Base-by-base conservation (phyloP, 2,888 invertebrate genomes). In the Heteromyza rotundicornis region DNA sequence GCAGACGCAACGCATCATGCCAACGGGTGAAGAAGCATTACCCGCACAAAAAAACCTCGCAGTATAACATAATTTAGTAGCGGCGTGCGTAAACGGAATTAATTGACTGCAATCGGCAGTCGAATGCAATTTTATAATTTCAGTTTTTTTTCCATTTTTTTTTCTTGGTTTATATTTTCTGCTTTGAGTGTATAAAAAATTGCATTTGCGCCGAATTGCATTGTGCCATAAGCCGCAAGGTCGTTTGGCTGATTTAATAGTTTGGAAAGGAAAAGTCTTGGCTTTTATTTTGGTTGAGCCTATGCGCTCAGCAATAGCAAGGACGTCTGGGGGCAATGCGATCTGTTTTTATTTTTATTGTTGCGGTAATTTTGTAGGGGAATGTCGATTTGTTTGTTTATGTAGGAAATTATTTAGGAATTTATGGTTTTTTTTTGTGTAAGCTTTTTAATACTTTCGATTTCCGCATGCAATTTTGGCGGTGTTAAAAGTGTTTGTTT, bases 231-330 rank as follows among this genome's bases (percentile, higher is more conserved):
- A 20, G n/a, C 36, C 23, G 12, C 57, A 57, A 57, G 57, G 57
- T 50, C 51, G 17, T 51, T 57, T 16, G 7, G 20, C 50, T 20
- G 24, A 57, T 57, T 57, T 27, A 32, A 5, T 50, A n/a, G 17
- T 50, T 50, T 47, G 14, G 51, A 57, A 57, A 51, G 57, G 50
- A 50, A 36, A 36, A 36, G 49, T 57, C 20, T 20, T 24, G 40
- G 14, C 10, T 7, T 7, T 40, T 40, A 47, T 2, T 19, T 14
- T n/a, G 24, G 14, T 50, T 5, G 20, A 23, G 51, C 24, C 7
- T 23, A 23, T 24, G 23, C 8, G 12, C 22, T 12, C n/a, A 51
- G 32, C 27, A 16, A n/a, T 32, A 20, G 2, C 24, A 55, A 55
- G 55, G 56, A 56, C 56, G 22, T 44, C 27, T 27, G 5, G 5